phyloP scores from a whole-genome alignment of 2,797 vertebrate genomes.

The Typhlichthys eigenmanni region DNA sequence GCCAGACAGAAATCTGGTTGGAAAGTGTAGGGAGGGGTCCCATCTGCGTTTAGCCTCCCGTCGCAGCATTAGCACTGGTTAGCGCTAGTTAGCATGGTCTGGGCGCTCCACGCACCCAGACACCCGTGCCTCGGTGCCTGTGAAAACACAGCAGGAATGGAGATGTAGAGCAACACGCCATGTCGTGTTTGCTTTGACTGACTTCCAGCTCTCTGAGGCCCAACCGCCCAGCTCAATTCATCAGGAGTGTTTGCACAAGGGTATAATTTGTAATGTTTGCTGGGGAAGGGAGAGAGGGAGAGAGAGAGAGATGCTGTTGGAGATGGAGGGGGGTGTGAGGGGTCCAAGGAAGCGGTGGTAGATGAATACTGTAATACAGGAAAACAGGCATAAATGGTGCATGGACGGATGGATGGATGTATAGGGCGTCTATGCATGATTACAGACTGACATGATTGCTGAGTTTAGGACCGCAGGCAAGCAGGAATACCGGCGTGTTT shows the following conservation, averaged over 20 bases:
- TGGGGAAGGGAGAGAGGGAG: slow-evolving; percentile 14
- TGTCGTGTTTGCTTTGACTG: slow-evolving; percentile 65
- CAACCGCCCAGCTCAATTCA: slow-evolving; percentile 58
- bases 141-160: slow-evolving; percentile 55
- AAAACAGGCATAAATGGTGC: no score
- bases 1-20: neutral
- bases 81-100: slow-evolving; percentile 11
- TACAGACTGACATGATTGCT: neutral
- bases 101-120: slow-evolving; percentile 41
- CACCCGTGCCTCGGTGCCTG: slow-evolving; percentile 44
- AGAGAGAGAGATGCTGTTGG: slow-evolving; percentile 10
- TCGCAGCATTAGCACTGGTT: slow-evolving; percentile 29
- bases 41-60: slow-evolving; percentile 25
- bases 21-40: slow-evolving; percentile 2
- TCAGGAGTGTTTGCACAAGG: slow-evolving; percentile 66
- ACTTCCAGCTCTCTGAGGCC: slow-evolving; percentile 48
- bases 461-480: slow-evolving; percentile 1
- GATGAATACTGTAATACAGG: neutral
- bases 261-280: slow-evolving; percentile 67
- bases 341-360: slow-evolving; percentile 16
- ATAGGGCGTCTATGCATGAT: no score
- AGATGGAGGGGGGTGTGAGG: slow-evolving; percentile 40
- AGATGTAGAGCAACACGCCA: slow-evolving; percentile 47
- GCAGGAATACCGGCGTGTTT: slow-evolving; percentile 20
- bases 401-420: no score